Base-by-base conservation (phyloP, 1,140 invertebrate genomes). In the Drosophila melanica region DNA sequence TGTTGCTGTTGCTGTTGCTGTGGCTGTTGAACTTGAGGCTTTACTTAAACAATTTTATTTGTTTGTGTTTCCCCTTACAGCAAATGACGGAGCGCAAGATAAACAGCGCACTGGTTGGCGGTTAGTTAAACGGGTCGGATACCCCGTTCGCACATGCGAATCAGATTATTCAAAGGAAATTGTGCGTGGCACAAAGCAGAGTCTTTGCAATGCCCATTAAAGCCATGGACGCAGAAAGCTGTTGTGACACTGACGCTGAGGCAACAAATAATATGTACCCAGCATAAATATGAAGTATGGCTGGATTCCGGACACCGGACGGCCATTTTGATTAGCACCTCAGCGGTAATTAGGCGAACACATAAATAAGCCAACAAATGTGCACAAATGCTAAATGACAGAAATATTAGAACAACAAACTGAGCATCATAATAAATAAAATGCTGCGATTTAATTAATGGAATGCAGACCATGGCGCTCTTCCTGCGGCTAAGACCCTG, bases 361-460 rank as follows among this genome's bases (percentile, higher is more conserved):
- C 70, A 85, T 87, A 87, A 85, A 85, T 85, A 85, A 78, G 42
- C 39, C 16, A 68, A 30, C 62, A 69, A 67, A 44, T 41, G 45
- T 44, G 60, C 51, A 63, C 47, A 60, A 57, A 75, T 65, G 72
- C 47, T 58, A 75, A 62, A 62, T 57, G 57, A 64, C 78, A 71
- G 47, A 67, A 72, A 45, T 54, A 63, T 66, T 50, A 35, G 33
- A 66, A 47, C 44, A 71, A 58, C 27, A 75, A 41, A 54, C 60
- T 16, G n/a, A 47, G 33, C 45, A 73, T 23, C 39, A 74, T 67
- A 65, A 71, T 81, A 72, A 73, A 79, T 79, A 69, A 68, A 82
- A 75, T 79, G 80, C 72, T 76, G 63, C 48, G 77, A 80, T 84
- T 85, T 84, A 79, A 84, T 84, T 84, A 82, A 85, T 86, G 77